Evolutionary conservation across 2,797 vertebrate genomes (phyloP).

Genomic region (Anniella stebbinsi): DNA sequence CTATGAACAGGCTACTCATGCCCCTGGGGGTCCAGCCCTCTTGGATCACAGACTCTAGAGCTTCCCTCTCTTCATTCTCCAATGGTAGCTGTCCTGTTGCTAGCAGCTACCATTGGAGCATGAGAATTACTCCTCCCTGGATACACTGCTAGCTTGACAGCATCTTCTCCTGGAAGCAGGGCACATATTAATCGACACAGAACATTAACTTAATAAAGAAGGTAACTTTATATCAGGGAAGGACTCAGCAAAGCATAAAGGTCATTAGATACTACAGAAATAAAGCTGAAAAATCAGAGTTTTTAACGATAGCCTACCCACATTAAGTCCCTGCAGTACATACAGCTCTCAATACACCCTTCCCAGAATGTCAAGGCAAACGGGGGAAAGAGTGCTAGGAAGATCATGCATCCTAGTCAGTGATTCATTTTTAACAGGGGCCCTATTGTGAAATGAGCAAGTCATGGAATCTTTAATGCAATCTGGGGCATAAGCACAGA

Average conservation of each 20-base stretch:
- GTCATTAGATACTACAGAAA: constrained; percentile 6
- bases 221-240: background rate
- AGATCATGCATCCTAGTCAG: background rate
- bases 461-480: background rate
- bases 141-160: background rate
- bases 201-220: constrained; percentile 28
- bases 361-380: background rate
- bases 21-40: background rate
- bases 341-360: background rate
- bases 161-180: background rate
- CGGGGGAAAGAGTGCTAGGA: background rate
- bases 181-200: background rate
- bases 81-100: background rate
- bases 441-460: background rate
- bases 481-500: background rate
- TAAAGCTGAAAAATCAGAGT: constrained; percentile 3
- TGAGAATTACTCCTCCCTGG: background rate
- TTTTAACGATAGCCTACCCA: background rate
- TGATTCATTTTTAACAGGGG: background rate
- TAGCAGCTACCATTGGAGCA: background rate
- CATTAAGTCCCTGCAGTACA: background rate
- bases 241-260: constrained; percentile 21
- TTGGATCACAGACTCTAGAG: background rate
- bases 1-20: background rate
- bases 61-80: background rate